phyloP scores from a whole-genome alignment of 2,113 vertebrate genomes.

The Hyla sarda region DNA sequence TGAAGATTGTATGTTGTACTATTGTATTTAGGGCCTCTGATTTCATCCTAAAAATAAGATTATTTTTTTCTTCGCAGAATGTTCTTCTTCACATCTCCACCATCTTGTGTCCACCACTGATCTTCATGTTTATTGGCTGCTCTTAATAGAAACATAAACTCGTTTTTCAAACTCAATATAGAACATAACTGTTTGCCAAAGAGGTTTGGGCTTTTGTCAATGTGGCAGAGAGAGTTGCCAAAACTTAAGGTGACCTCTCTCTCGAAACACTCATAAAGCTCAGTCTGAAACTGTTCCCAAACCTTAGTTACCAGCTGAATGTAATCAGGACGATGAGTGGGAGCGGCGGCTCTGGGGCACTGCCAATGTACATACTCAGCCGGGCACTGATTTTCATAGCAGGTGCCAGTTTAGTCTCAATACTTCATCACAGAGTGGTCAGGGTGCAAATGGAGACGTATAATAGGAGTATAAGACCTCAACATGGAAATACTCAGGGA shows the following conservation, averaged over 20 bases:
- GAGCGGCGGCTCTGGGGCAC: neutral
- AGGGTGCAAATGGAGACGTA: neutral
- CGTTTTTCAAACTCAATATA: conserved; percentile 8
- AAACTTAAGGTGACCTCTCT: conserved; percentile 38
- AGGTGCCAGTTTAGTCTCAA: conserved; percentile 27
- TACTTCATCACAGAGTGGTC: neutral
- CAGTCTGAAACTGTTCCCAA: neutral
- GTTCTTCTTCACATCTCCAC: neutral
- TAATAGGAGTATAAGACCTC: neutral
- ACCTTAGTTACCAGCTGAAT: neutral
- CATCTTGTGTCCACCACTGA: neutral
- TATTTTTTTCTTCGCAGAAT: neutral
- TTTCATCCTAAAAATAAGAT: neutral
- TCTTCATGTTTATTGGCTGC: neutral
- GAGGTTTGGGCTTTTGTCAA: conserved; percentile 15
- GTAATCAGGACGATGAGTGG: neutral
- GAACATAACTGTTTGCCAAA: conserved; percentile 30
- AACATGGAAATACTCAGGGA: neutral
- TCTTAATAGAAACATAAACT: conserved; percentile 34
- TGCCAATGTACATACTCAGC: conserved; percentile 19
- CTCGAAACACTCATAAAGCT: neutral
- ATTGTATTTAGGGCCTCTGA: neutral
- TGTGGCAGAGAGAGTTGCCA: neutral
- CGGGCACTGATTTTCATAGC: neutral
- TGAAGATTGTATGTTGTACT: no score